Evolutionary conservation across 2,888 invertebrate species (phyloP).

Genomic region (Mesoligia furuncula): DNA sequence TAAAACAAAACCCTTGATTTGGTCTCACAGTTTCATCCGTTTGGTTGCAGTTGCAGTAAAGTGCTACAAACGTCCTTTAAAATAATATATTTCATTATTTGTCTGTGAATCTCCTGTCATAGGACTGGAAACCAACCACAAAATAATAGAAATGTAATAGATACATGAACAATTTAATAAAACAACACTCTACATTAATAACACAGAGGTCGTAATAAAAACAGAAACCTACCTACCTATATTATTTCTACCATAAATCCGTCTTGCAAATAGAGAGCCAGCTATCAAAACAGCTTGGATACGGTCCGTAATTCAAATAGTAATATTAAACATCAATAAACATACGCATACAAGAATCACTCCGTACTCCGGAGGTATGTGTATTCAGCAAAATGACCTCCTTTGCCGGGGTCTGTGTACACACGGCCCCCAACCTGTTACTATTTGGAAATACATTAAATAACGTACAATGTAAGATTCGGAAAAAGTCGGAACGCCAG

Average conservation of each 20-base stretch:
- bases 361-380: constrained; percentile 44
- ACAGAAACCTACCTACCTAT: neutral
- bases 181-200: neutral
- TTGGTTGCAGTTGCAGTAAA: neutral
- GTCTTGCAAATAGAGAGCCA: constrained; percentile 18
- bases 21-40: neutral
- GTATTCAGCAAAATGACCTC: constrained; percentile 56
- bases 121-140: neutral
- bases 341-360: constrained; percentile 51
- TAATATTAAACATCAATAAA: constrained; percentile 60
- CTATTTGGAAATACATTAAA: constrained; percentile 51
- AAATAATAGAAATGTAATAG: neutral
- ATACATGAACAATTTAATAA: constrained; percentile 16
- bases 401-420: constrained; percentile 38
- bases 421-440: constrained; percentile 32
- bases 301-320: constrained; percentile 50
- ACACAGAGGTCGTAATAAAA: neutral
- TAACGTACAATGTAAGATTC: constrained; percentile 25
- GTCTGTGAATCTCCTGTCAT: neutral
- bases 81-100: constrained; percentile 1
- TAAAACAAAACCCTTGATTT: neutral
- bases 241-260: constrained; percentile 5
- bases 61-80: neutral
- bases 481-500: neutral
- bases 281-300: constrained; percentile 36